phyloP scores from a whole-genome alignment of 2,888 invertebrate species.

The Philonicus albiceps region DNA sequence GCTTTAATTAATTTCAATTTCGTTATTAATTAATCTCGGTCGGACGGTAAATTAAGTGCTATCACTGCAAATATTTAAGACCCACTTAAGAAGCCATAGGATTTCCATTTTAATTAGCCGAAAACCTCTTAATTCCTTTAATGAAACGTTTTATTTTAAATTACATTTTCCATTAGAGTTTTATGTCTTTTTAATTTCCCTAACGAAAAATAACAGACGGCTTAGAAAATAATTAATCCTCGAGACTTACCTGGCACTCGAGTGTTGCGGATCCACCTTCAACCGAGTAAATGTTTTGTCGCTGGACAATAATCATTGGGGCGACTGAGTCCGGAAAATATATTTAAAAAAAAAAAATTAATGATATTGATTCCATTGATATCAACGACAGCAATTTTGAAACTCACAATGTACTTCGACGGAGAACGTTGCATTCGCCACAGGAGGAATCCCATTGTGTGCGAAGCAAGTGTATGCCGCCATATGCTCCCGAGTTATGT shows the following conservation, averaged over 20 bases:
- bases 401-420: slow-evolving; percentile 92
- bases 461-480: slow-evolving; percentile 79
- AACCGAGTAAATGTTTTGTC: slow-evolving; percentile 76
- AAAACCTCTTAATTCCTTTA: not conserved
- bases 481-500: slow-evolving; percentile 76
- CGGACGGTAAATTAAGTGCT: not conserved
- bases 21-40: not conserved
- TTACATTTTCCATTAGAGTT: not conserved
- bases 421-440: slow-evolving; percentile 79
- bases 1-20: not conserved
- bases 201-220: not conserved
- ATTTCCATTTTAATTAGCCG: not conserved
- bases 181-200: not conserved
- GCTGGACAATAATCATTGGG: slow-evolving; percentile 81
- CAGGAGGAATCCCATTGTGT: slow-evolving; percentile 85
- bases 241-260: slow-evolving; percentile 74
- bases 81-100: not conserved
- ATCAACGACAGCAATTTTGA: slow-evolving; percentile 32
- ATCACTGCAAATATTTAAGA: not conserved
- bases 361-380: not conserved
- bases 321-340: slow-evolving; percentile 70
- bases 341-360: not conserved
- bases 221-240: not conserved
- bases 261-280: slow-evolving; percentile 75
- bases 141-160: not conserved